phyloP scores from a whole-genome alignment of 2,797 vertebrate genomes.

The Decapterus maruadsi region DNA sequence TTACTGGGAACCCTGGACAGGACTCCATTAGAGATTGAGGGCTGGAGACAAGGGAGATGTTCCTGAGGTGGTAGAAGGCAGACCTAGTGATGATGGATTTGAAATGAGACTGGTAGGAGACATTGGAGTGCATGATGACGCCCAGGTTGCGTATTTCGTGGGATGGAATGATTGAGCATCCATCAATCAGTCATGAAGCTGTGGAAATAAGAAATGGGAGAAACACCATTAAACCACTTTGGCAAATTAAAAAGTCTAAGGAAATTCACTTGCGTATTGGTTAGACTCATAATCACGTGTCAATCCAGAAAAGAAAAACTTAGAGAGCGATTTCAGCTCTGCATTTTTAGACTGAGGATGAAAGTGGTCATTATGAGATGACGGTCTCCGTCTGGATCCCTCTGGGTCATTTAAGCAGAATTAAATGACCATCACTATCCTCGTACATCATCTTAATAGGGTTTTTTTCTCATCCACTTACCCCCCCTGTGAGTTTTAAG shows the following conservation, averaged over 20 bases:
- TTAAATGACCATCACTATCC: conserved; percentile 70
- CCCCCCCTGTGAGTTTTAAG: conserved; percentile 58
- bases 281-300: conserved; percentile 17
- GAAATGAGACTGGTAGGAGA: too few species aligned
- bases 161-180: too few species aligned
- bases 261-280: background rate
- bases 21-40: too few species aligned
- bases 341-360: conserved; percentile 27
- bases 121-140: too few species aligned
- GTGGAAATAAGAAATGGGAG: background rate
- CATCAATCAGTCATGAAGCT: background rate
- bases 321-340: conserved; percentile 19
- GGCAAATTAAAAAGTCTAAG: conserved; percentile 13
- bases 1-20: too few species aligned
- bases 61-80: too few species aligned
- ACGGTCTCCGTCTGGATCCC: conserved; percentile 57
- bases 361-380: conserved; percentile 62
- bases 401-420: conserved; percentile 65
- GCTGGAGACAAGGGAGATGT: too few species aligned
- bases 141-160: too few species aligned
- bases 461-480: conserved; percentile 60
- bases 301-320: conserved; percentile 1
- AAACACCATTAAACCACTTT: conserved; percentile 6
- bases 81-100: too few species aligned
- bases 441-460: conserved; percentile 67